phyloP scores from a whole-genome alignment of 2,113 vertebrate species.

The Oreotrochilus melanogaster region DNA sequence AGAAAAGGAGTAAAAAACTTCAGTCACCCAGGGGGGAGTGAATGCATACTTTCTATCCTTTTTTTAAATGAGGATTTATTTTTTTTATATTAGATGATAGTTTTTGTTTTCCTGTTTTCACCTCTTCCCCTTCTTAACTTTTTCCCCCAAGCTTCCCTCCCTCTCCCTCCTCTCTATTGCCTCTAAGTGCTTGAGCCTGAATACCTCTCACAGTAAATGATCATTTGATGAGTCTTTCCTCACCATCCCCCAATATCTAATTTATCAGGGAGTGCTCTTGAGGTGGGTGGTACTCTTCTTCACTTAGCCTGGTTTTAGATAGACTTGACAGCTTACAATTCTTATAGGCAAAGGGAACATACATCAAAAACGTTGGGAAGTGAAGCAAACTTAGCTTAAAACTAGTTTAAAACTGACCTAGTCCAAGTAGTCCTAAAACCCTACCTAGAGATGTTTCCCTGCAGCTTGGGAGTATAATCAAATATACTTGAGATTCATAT shows the following conservation, averaged over 20 bases:
- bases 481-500: not conserved
- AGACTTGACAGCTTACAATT: not conserved
- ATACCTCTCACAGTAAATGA: not conserved
- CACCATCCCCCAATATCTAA: not conserved
- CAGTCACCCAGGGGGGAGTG: not conserved
- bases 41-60: not conserved
- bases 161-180: not conserved
- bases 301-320: not conserved
- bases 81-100: not conserved
- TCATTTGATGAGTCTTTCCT: slow-evolving; percentile 14
- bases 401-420: not conserved
- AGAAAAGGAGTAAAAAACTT: not conserved
- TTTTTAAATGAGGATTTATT: not conserved
- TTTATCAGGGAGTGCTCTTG: not conserved
- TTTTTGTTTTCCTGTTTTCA: not conserved
- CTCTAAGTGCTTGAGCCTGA: not conserved
- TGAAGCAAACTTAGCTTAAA: not conserved
- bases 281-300: not conserved
- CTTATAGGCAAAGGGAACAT: not conserved
- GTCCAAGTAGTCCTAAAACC: not conserved
- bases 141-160: not conserved
- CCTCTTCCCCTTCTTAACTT: not conserved
- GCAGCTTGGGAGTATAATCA: not conserved
- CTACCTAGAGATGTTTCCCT: not conserved
- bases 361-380: not conserved